Conservation (phyloP, 2,113 vertebrate genomes). For the Maylandia zebra region DNA sequence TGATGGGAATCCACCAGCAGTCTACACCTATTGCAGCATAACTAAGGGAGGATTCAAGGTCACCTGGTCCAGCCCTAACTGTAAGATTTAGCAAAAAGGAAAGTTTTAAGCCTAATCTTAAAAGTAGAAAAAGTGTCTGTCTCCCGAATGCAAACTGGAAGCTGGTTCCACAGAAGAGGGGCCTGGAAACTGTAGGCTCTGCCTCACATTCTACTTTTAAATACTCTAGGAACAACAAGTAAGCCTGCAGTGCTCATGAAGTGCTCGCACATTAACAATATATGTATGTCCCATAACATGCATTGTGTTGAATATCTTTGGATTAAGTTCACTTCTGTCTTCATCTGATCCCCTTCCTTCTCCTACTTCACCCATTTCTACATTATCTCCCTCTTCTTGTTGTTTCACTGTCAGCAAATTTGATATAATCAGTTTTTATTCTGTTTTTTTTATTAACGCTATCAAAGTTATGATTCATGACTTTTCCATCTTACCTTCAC, state of each 20-base stretch:
- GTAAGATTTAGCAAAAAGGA: neutral
- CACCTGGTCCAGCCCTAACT: neutral
- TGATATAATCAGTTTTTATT: neutral
- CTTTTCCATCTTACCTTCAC: neutral
- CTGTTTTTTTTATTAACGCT: neutral
- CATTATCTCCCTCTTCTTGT: neutral
- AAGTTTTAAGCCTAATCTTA: neutral
- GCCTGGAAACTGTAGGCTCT: accelerated
- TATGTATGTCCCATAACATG: neutral
- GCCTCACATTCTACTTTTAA: accelerated
- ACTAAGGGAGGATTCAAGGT: accelerated
- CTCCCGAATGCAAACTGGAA: accelerated
- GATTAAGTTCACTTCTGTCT: accelerated
- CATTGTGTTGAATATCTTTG: neutral
- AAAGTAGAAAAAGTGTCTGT: neutral
- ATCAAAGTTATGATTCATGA: neutral
- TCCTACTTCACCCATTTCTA: neutral
- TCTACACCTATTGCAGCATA: accelerated
- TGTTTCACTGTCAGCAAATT: accelerated
- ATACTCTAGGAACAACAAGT: neutral
- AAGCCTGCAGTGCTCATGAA: accelerated
- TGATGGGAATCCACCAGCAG: neutral
- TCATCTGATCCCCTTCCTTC: neutral
- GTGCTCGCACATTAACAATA: neutral
- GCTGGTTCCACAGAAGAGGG: accelerated